A percentile compares a stretch with the other conserved stretches of the same genome.
These are phyloP conservation scores for Acanthosepion lycidas DNA, from an alignment of 2,888 invertebrate genomes.

Conservation along the genomic window DNA sequence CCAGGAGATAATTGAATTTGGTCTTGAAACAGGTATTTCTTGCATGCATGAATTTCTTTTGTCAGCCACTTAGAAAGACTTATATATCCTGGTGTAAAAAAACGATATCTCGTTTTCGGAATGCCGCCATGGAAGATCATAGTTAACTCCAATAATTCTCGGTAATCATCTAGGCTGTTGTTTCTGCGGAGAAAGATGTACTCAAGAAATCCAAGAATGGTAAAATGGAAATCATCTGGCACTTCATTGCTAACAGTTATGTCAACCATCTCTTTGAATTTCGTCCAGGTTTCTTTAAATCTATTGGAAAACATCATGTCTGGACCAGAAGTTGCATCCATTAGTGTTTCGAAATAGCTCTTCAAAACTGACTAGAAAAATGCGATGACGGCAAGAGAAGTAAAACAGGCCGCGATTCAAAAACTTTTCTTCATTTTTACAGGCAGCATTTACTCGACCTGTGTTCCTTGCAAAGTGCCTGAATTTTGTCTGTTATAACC, in stretches of 20 bases:
- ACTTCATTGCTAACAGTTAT: background rate
- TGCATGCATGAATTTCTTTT: background rate
- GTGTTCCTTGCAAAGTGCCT: background rate
- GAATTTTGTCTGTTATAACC: background rate
- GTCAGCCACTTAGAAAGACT: background rate
- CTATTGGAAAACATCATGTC: background rate
- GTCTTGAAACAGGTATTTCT: background rate
- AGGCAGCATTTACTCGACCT: background rate
- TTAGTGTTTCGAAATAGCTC: background rate
- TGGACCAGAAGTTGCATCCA: background rate
- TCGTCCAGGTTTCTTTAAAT: background rate
- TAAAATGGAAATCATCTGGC: background rate
- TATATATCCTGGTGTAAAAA: background rate
- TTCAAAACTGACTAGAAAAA: background rate
- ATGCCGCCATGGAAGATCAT: background rate
- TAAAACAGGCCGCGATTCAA: background rate
- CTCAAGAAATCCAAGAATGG: conserved; percentile 6
- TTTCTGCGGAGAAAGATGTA: background rate
- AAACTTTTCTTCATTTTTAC: background rate
- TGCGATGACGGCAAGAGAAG: background rate
- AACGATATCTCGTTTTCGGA: background rate
- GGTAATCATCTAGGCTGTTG: conserved; percentile 4
- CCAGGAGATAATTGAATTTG: background rate
- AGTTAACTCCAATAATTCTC: background rate
- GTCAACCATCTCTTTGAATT: background rate